Conservation (phyloP, 1,140 invertebrate genomes). For the Tyrophagus putrescentiae region DNA sequence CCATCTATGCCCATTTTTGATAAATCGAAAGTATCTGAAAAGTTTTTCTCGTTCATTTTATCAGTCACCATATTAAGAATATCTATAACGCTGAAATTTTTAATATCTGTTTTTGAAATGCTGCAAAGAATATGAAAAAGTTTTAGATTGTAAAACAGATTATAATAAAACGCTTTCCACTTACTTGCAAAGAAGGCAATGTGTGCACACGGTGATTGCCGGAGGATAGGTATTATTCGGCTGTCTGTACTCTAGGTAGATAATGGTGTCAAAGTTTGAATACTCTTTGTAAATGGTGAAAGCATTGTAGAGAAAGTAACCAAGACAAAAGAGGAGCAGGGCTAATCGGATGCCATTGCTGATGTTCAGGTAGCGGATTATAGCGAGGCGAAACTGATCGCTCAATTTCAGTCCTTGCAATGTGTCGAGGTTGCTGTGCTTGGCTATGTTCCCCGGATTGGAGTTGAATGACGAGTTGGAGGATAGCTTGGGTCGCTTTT, state of each 20-base stretch:
- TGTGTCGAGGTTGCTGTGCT: neutral
- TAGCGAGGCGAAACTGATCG: neutral
- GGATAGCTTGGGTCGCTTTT: neutral
- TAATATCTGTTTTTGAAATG: neutral
- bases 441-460: neutral
- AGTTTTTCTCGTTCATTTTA: neutral
- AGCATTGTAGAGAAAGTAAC: constrained; percentile 2
- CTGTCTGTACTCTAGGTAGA: neutral
- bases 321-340: neutral
- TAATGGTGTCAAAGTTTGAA: neutral
- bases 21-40: neutral
- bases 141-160: neutral
- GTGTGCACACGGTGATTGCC: constrained; percentile 5
- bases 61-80: neutral
- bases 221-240: neutral
- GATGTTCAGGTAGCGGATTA: neutral
- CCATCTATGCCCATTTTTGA: neutral
- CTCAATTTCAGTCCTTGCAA: neutral
- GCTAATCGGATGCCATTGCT: neutral
- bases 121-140: neutral
- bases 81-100: neutral
- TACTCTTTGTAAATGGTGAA: neutral
- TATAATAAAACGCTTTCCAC: neutral
- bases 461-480: neutral
- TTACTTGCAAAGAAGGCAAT: neutral